Percentiles rank a stretch among this genome's conserved stretches.
Conservation (phyloP, 2,113 vertebrate genomes). For the Alosa alosa region DNA sequence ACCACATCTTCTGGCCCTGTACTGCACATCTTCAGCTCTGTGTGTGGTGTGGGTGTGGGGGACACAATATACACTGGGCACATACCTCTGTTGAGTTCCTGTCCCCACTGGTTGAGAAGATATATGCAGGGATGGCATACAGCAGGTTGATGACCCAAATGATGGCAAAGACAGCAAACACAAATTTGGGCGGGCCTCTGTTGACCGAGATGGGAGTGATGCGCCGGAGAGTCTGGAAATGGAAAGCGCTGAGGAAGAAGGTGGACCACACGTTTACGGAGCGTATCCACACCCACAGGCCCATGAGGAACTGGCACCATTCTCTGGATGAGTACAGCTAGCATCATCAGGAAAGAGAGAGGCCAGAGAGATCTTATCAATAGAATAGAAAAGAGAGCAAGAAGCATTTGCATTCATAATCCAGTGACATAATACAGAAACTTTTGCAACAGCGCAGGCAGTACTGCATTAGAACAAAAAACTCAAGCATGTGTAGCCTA, state of each 20-base stretch:
- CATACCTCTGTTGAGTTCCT: constrained; percentile 70
- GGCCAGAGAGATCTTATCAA: no score
- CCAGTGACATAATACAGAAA: background rate
- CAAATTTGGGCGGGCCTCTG: constrained; percentile 37
- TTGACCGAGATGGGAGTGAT: constrained; percentile 45
- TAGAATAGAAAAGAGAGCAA: background rate
- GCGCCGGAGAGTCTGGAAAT: constrained; percentile 71
- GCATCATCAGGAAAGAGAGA: constrained; percentile 18
- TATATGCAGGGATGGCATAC: constrained; percentile 71
- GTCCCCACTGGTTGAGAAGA: constrained; percentile 65
- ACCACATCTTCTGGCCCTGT: no score
- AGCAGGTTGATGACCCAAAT: constrained; percentile 70
- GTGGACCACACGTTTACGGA: constrained; percentile 77
- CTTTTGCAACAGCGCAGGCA: background rate
- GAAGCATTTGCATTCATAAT: background rate
- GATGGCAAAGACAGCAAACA: constrained; percentile 54
- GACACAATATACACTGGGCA: background rate
- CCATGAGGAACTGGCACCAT: constrained; percentile 76
- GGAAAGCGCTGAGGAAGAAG: constrained; percentile 72
- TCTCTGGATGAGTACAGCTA: constrained; percentile 62
- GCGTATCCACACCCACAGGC: constrained; percentile 75
- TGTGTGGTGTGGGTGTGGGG: background rate
- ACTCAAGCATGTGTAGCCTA: background rate
- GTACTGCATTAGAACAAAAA: background rate
- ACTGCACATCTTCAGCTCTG: no score